Percentiles rank a stretch among this genome's conserved stretches.
phyloP scores from a whole-genome alignment of 1,140 invertebrate genomes.

The Calliopsis andreniformis region DNA sequence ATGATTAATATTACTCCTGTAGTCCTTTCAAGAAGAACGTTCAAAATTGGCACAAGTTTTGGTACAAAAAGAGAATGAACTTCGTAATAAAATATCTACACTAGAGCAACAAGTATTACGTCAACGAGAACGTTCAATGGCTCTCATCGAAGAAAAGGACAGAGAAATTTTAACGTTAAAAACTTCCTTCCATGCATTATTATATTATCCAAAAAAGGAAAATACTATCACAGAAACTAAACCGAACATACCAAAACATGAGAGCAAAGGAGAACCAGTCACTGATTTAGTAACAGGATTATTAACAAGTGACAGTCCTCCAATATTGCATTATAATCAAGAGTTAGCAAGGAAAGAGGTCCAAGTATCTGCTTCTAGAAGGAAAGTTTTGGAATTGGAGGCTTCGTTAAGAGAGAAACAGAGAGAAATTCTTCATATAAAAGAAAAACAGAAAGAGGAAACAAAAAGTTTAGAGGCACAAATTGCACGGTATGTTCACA shows the following conservation, averaged over 20 bases:
- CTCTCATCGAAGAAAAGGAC: slow-evolving; percentile 90
- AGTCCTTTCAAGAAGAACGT: slow-evolving; percentile 82
- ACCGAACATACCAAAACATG: slow-evolving; percentile 24
- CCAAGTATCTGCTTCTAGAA: slow-evolving; percentile 88
- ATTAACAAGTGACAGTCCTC: slow-evolving; percentile 81
- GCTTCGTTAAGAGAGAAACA: slow-evolving; percentile 85
- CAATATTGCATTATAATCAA: slow-evolving; percentile 92
- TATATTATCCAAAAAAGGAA: slow-evolving; percentile 74
- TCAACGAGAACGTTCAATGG: slow-evolving; percentile 89
- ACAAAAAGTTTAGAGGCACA: slow-evolving; percentile 81
- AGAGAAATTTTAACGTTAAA: slow-evolving; percentile 87
- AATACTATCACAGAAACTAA: slow-evolving; percentile 46
- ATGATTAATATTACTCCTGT: slow-evolving; percentile 27
- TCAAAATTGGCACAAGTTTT: slow-evolving; percentile 71
- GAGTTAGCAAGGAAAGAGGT: slow-evolving; percentile 91
- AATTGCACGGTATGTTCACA: slow-evolving; percentile 76
- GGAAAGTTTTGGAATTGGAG: slow-evolving; percentile 88
- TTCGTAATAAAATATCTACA: slow-evolving; percentile 82
- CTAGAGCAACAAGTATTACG: slow-evolving; percentile 89
- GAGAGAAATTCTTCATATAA: slow-evolving; percentile 81
- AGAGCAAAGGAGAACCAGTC: slow-evolving; percentile 54
- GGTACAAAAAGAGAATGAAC: slow-evolving; percentile 80
- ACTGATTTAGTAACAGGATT: slow-evolving; percentile 74
- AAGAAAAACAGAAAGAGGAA: slow-evolving; percentile 84
- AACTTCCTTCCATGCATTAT: slow-evolving; percentile 82